phyloP scores from a whole-genome alignment of 2,888 invertebrate genomes.

The Drosophila recens region DNA sequence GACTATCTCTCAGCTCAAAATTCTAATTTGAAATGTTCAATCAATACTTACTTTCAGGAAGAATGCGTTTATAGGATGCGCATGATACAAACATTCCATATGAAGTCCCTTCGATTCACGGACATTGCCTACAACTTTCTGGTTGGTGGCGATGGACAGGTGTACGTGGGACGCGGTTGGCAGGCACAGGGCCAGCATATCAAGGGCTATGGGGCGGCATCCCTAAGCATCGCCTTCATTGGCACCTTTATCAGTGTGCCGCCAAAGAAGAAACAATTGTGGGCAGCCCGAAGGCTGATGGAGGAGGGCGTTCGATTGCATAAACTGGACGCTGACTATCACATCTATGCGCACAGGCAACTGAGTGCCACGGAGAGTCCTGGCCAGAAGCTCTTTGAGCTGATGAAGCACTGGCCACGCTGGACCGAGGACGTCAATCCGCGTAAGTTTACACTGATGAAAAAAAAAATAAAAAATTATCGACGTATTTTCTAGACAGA shows the following conservation, averaged over 20 bases:
- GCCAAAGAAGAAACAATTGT: constrained; percentile 85
- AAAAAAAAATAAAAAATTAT: not conserved
- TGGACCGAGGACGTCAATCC: constrained; percentile 82
- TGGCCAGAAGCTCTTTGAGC: constrained; percentile 88
- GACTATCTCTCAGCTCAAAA: no score
- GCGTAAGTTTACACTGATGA: constrained; percentile 40
- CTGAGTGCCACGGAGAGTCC: constrained; percentile 89
- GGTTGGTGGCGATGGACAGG: constrained; percentile 87
- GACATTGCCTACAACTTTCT: constrained; percentile 93
- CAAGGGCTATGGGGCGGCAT: constrained; percentile 88
- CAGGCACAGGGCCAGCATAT: constrained; percentile 89
- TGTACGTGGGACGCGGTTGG: constrained; percentile 87
- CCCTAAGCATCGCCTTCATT: constrained; percentile 91
- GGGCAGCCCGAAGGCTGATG: constrained; percentile 88
- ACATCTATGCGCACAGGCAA: constrained; percentile 90
- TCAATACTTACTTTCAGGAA: constrained; percentile 31
- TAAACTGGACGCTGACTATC: constrained; percentile 88
- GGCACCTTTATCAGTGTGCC: constrained; percentile 88
- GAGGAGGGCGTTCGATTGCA: constrained; percentile 88
- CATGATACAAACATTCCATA: constrained; percentile 89
- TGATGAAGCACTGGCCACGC: constrained; percentile 90
- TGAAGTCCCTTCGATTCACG: constrained; percentile 88
- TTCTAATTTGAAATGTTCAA: no score
- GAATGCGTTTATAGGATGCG: constrained; percentile 86
- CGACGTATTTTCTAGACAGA: no score